Percentiles rank a stretch among this genome's conserved stretches.
Conservation (phyloP, 2,797 vertebrate species). For the Hyperoplus lanceolatus region DNA sequence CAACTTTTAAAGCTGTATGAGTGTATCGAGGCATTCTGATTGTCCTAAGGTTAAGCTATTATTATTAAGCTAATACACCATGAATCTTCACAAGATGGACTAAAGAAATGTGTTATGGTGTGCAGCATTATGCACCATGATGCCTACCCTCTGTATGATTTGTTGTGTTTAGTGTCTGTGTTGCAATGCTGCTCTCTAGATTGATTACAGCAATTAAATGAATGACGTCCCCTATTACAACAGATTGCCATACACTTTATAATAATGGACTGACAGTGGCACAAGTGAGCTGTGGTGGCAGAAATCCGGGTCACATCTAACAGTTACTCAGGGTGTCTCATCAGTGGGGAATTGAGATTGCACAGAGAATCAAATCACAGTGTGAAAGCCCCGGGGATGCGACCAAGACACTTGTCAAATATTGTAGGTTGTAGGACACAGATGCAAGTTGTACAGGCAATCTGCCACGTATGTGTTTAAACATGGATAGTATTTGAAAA, state of each 20-base stretch:
- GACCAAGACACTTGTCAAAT: constrained; percentile 30
- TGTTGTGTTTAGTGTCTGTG: constrained; percentile 1
- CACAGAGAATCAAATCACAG: constrained; percentile 33
- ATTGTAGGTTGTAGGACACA: neutral
- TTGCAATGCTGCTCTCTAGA: neutral
- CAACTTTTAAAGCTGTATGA: neutral
- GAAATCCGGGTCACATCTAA: constrained; percentile 52
- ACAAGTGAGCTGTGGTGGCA: neutral
- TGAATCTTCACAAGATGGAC: neutral
- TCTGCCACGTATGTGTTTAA: constrained; percentile 16
- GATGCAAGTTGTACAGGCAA: constrained; percentile 14
- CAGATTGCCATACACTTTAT: constrained; percentile 15
- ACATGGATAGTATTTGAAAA: neutral
- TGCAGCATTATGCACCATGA: neutral
- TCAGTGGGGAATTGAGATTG: constrained; percentile 27
- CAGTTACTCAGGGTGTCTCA: constrained; percentile 33
- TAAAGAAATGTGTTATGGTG: neutral
- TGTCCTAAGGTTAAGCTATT: neutral
- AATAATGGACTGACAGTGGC: constrained; percentile 3
- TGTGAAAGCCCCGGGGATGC: constrained; percentile 36
- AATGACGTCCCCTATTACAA: constrained; percentile 15
- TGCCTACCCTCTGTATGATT: neutral
- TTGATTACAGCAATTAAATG: constrained; percentile 21
- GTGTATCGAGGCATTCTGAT: neutral
- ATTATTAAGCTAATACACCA: neutral